Base-by-base conservation (phyloP, 2,797 vertebrate species). In the Fistularia tabacaria region DNA sequence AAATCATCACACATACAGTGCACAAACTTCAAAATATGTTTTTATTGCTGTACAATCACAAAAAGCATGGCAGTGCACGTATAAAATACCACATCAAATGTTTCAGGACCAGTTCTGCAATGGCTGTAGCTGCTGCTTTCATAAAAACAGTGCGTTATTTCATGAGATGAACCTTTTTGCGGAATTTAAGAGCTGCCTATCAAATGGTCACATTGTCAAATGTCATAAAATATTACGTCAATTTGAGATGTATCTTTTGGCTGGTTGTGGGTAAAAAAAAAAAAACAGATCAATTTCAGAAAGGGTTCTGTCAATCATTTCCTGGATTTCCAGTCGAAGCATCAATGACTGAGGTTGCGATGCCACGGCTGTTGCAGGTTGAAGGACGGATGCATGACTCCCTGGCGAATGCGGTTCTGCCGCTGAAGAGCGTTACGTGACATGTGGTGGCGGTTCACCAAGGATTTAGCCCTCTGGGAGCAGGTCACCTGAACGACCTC, bases 331-430 rank as follows among this genome's bases (percentile, higher is more conserved):
- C 43, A 12, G 11, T 11, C 40, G 13, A 36, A 46, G 45, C 44
- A 53, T 97, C 90, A 98, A 85, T 94, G 93, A 85, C 90, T 88
- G 79, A 88, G 86, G 85, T 89, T 92, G 80, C 92, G 93, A 64
- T 88, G 88, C 74, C 90, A 88, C 7, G 96, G 96, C 87, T 98
- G 95, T 69, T 98, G 94, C 53, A 98, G 83, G 56, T 85, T 79
- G 54, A 88, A 87, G 69, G 84, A 59, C 8, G 84, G 78, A 36
- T 86, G 87, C 0, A 86, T 81, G 39, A 86, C 85, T 62, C 85
- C 87, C 70, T 94, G 92, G 6, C 79, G 87, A 66, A 87, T 69
- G 0, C 90, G 89, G 85, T 95, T 97, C 81, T 96, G 95, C 8
- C 94, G 87, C 58, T 93, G 92, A 61, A 94, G 84, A 36, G 85